Evolutionary conservation across 2,888 invertebrate species (phyloP).

Genomic region (Eristalinus aeneus): DNA sequence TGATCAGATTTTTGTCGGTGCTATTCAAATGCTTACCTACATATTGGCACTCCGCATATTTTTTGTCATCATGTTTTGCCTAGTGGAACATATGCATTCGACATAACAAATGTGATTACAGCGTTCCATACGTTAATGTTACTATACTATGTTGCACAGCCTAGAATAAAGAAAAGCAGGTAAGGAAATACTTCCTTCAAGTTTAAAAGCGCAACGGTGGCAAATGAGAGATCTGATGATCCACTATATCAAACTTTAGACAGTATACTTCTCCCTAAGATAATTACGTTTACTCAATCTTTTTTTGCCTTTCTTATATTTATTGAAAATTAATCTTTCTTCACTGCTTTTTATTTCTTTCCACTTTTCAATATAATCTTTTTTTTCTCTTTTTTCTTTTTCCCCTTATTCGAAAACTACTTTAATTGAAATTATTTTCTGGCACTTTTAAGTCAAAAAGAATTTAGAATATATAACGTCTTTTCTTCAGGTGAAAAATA

Average conservation of each 20-base stretch:
- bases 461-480: too few species aligned
- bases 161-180: neutral
- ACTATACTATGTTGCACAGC: conserved; percentile 5
- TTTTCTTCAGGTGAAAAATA: too few species aligned
- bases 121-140: conserved; percentile 15
- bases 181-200: neutral
- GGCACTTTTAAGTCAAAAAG: too few species aligned
- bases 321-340: conserved; percentile 24
- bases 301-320: conserved; percentile 3
- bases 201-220: neutral
- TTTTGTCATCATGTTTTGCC: neutral
- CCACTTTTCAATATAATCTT: neutral
- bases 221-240: conserved; percentile 35
- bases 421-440: too few species aligned
- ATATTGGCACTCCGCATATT: neutral
- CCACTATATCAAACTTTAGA: conserved; percentile 38
- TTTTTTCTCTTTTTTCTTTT: neutral
- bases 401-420: neutral
- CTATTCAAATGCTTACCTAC: conserved; percentile 9
- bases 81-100: neutral
- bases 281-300: neutral
- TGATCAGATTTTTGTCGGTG: conserved; percentile 23
- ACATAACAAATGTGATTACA: conserved; percentile 29
- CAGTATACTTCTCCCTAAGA: conserved; percentile 9
- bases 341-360: neutral